These are phyloP conservation scores for Drosophila macrospina DNA, from an alignment of 2,888 invertebrate genomes.

Conservation along the genomic window DNA sequence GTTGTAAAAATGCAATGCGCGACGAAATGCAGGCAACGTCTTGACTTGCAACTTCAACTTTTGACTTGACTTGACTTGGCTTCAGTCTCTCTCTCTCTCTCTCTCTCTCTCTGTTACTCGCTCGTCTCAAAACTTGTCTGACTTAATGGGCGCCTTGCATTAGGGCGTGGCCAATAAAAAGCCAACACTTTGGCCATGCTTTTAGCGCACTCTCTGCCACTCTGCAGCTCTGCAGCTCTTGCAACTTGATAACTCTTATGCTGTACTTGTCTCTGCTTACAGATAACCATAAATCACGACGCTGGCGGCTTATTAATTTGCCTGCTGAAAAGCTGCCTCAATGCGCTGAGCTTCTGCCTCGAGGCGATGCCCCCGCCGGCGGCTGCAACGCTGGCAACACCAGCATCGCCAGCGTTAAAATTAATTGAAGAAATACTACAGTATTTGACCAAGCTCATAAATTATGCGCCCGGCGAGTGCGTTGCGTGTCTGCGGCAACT, in stretches of 20 bases:
- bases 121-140: constrained; percentile 40
- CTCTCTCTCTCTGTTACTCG: not conserved
- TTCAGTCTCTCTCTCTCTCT: constrained; percentile 4
- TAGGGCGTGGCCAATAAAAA: constrained; percentile 47
- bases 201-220: constrained; percentile 15
- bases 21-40: constrained; percentile 60
- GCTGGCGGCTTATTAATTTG: constrained; percentile 90
- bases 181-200: constrained; percentile 25
- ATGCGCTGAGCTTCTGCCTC: constrained; percentile 82
- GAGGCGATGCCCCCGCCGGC: constrained; percentile 70
- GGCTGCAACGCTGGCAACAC: constrained; percentile 32
- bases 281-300: constrained; percentile 92
- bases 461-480: constrained; percentile 89
- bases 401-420: constrained; percentile 76
- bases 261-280: constrained; percentile 67
- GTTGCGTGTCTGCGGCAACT: constrained; percentile 91
- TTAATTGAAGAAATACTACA: constrained; percentile 90
- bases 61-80: constrained; percentile 32
- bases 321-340: constrained; percentile 83
- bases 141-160: constrained; percentile 69
- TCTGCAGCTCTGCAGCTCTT: not conserved
- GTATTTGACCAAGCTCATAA: constrained; percentile 89
- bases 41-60: constrained; percentile 29
- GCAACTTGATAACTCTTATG: constrained; percentile 27
- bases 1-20: constrained; percentile 72